Conservation (phyloP, 37 sponge, comb jelly and placozoan genomes). For the Chondrilla cf. caribensis region DNA sequence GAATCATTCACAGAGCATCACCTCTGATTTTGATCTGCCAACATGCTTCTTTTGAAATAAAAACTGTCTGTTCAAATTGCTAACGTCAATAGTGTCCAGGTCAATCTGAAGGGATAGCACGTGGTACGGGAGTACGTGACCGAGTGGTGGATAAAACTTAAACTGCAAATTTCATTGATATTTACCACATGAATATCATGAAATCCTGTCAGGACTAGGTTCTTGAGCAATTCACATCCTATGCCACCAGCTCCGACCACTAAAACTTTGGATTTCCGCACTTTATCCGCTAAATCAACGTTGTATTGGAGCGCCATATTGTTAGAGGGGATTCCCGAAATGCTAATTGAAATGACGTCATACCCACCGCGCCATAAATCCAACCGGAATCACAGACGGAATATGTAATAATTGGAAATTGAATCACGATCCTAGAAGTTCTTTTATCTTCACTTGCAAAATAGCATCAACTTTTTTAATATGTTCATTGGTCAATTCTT, state of each 20-base stretch:
- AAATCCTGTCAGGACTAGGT: slow-evolving; percentile 93
- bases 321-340: neutral
- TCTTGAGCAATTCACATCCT: slow-evolving; percentile 97
- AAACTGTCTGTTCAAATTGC: slow-evolving; percentile 97
- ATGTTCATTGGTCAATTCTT: slow-evolving; percentile 54
- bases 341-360: too few relatives aligned
- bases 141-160: neutral
- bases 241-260: slow-evolving; percentile 99
- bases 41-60: slow-evolving; percentile 97
- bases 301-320: slow-evolving; percentile 1
- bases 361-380: too few relatives aligned
- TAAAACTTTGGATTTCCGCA: slow-evolving; percentile 40
- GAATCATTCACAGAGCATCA: too few relatives aligned
- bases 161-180: neutral
- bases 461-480: slow-evolving; percentile 43
- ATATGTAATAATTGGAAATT: neutral
- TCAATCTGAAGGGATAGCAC: slow-evolving; percentile 65
- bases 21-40: slow-evolving; percentile 91
- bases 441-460: slow-evolving; percentile 49
- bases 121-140: neutral
- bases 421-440: slow-evolving; percentile 16
- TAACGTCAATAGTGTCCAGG: slow-evolving; percentile 98
- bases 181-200: slow-evolving; percentile 77
- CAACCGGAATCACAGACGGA: neutral
- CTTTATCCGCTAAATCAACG: neutral